Conservation (phyloP, 2,113 vertebrate genomes). For the Alaudala cheleensis region DNA sequence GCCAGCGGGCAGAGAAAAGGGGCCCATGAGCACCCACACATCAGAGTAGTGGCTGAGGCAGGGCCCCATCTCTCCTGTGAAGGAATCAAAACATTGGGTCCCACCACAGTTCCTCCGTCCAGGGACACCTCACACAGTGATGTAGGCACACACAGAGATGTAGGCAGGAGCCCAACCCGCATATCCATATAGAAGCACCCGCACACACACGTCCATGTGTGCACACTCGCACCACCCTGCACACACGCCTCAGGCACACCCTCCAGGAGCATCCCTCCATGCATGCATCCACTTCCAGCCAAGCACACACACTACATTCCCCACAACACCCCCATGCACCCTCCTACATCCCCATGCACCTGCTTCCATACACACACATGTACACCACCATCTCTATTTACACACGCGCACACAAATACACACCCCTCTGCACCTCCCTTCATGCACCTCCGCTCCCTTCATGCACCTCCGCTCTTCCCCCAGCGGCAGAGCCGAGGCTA, state of each 20-base stretch:
- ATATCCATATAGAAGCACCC: neutral
- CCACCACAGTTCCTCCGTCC: neutral
- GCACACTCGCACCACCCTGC: neutral
- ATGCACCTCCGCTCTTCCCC: neutral
- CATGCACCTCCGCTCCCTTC: neutral
- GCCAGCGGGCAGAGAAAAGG: neutral
- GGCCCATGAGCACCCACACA: neutral
- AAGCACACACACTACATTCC: neutral
- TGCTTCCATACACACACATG: neutral
- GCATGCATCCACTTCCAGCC: neutral
- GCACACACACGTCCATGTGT: neutral
- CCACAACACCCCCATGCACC: neutral
- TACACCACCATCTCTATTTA: neutral
- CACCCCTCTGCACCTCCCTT: neutral
- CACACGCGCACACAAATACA: neutral
- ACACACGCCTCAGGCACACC: neutral
- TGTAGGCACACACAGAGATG: neutral
- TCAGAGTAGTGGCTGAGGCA: neutral
- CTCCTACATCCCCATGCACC: no score
- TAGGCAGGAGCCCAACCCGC: fast-evolving
- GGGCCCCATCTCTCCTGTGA: neutral
- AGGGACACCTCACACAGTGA: neutral
- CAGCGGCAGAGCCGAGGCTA: neutral
- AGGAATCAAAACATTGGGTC: neutral
- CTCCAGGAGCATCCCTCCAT: neutral